These are phyloP conservation scores for Euleptes europaea DNA, from an alignment of 2,113 vertebrate species.

Conservation along the genomic window DNA sequence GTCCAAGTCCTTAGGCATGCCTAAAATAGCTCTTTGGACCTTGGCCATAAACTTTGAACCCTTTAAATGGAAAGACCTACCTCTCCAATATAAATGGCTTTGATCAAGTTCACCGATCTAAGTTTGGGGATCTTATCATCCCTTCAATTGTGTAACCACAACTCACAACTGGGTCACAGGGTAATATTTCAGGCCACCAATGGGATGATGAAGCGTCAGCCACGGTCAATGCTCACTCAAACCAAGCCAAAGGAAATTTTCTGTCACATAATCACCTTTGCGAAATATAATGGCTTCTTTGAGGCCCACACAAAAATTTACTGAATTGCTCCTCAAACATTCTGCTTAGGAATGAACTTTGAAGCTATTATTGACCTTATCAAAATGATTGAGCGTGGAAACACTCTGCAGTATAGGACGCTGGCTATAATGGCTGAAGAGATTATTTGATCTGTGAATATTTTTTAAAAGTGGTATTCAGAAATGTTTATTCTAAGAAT, in stretches of 20 bases:
- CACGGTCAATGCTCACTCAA: fast-evolving
- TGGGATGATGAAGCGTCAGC: background rate
- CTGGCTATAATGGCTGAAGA: fast-evolving
- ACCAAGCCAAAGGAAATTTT: background rate
- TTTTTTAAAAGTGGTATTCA: background rate
- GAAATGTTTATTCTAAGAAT: background rate
- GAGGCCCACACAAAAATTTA: fast-evolving
- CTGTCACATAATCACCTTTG: background rate
- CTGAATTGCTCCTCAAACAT: fast-evolving
- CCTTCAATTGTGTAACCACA: background rate
- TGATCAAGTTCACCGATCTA: background rate
- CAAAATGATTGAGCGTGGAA: background rate
- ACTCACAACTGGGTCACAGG: background rate
- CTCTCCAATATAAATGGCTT: background rate
- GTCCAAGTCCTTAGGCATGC: background rate
- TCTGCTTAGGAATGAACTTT: fast-evolving
- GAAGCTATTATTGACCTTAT: fast-evolving
- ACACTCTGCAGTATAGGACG: fast-evolving
- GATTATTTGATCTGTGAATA: background rate
- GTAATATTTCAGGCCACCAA: fast-evolving
- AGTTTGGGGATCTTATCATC: background rate
- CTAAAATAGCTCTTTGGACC: background rate
- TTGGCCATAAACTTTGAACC: background rate
- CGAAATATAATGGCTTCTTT: background rate
- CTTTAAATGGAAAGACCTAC: background rate